Conservation (phyloP, 2,888 invertebrate species). For the Spisula solida region DNA sequence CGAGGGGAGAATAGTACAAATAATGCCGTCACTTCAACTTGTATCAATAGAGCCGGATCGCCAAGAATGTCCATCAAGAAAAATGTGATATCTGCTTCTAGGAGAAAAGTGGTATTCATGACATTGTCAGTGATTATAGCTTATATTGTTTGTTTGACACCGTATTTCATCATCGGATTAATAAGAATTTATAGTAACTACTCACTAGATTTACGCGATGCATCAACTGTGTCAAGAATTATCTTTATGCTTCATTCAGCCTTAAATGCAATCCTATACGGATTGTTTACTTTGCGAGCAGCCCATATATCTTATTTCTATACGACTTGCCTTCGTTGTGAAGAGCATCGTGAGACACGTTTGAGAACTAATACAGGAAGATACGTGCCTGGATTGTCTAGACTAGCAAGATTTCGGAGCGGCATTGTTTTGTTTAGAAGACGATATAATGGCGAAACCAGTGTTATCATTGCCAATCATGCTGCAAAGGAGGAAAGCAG, state of each 20-base stretch:
- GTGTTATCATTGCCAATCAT: slow-evolving; percentile 73
- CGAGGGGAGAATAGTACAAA: too few species aligned
- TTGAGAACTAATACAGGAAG: slow-evolving; percentile 23
- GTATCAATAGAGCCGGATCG: too few species aligned
- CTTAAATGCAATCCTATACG: slow-evolving; percentile 88
- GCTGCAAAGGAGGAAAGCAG: slow-evolving; percentile 69
- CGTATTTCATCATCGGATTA: slow-evolving; percentile 88
- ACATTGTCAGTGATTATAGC: too few species aligned
- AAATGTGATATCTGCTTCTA: too few species aligned
- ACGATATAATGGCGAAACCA: slow-evolving; percentile 65
- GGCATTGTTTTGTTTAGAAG: slow-evolving; percentile 53
- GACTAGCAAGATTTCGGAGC: slow-evolving; percentile 51
- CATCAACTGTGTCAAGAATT: slow-evolving; percentile 82
- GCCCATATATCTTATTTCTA: slow-evolving; percentile 58
- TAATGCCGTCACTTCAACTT: too few species aligned
- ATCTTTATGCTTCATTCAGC: slow-evolving; percentile 87
- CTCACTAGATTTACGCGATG: slow-evolving; percentile 75
- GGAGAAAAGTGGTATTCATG: too few species aligned
- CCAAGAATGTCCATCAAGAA: too few species aligned
- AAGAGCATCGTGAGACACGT: not conserved
- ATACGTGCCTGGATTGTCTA: slow-evolving; percentile 29
- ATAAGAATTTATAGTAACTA: slow-evolving; percentile 87
- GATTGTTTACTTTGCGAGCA: slow-evolving; percentile 84
- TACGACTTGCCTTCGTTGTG: not conserved
- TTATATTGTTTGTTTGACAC: slow-evolving; percentile 88